Evolutionary conservation across 2,888 invertebrate species (phyloP).

Genomic region (Tanaodytes sp.): DNA sequence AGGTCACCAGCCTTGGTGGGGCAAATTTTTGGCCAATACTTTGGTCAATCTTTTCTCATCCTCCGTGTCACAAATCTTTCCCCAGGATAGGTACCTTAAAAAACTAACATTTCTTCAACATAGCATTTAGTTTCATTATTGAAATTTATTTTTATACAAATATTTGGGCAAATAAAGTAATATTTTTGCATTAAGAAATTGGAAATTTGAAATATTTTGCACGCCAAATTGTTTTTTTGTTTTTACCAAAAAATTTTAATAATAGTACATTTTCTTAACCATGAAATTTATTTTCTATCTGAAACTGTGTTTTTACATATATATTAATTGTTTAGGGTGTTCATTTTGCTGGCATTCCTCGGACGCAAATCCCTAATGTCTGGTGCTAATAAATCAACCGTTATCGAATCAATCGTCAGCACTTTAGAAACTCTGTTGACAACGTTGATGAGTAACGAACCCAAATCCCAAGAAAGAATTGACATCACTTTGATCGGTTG

Average conservation of each 20-base stretch:
- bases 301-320: too few relatives aligned
- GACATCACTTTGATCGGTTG: slow-evolving; percentile 77
- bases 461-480: slow-evolving; percentile 61
- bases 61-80: slow-evolving; percentile 84
- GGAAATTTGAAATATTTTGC: too few relatives aligned
- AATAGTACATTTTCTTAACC: neutral
- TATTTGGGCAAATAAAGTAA: neutral
- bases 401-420: slow-evolving; percentile 79
- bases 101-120: neutral
- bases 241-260: too few relatives aligned
- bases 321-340: slow-evolving; percentile 80
- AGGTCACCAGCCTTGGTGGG: slow-evolving; percentile 89
- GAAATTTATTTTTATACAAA: neutral
- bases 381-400: slow-evolving; percentile 76
- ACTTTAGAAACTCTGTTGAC: slow-evolving; percentile 77
- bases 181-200: too few relatives aligned
- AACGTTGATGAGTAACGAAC: slow-evolving; percentile 69
- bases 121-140: too few relatives aligned
- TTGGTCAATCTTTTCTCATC: slow-evolving; percentile 85
- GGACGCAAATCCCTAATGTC: slow-evolving; percentile 80
- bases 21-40: slow-evolving; percentile 88
- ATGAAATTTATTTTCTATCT: too few relatives aligned
- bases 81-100: slow-evolving; percentile 86
- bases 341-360: slow-evolving; percentile 89
- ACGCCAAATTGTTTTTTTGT: too few relatives aligned